Conservation (phyloP, 1,140 invertebrate species). For the Eufriesea mexicana region DNA sequence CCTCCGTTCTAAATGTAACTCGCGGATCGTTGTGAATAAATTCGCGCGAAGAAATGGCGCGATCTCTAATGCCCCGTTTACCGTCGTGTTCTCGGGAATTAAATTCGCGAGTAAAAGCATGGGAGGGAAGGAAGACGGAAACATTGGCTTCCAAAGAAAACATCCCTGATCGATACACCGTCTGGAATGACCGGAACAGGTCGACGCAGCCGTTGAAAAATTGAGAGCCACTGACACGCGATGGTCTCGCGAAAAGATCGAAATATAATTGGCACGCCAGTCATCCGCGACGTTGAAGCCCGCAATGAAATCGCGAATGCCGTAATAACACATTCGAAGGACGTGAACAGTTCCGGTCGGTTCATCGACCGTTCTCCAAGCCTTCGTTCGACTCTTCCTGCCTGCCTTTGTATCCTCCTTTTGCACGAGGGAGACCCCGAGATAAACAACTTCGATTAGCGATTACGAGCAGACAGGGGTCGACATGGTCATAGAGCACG, state of each 20-base stretch:
- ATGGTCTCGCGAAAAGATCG: neutral
- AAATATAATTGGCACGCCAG: conserved; percentile 24
- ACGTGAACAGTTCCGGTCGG: conserved; percentile 7
- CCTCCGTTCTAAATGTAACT: no score
- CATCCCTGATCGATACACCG: no score
- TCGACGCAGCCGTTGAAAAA: neutral
- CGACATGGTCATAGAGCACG: conserved; percentile 66
- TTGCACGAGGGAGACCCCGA: conserved; percentile 20
- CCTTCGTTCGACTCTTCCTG: conserved; percentile 21
- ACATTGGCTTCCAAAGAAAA: no score
- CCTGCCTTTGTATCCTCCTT: neutral
- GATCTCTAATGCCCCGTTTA: no score
- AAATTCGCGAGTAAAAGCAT: no score
- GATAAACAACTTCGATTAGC: conserved; percentile 68
- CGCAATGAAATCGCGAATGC: conserved; percentile 4
- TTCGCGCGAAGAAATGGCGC: no score
- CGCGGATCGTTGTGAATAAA: no score
- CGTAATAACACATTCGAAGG: conserved; percentile 17
- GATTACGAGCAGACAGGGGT: conserved; percentile 61
- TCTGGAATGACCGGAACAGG: no score
- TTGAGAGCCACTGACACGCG: neutral
- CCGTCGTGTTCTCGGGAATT: no score
- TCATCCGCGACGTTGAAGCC: neutral
- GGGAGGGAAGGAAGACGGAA: no score
- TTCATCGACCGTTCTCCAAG: conserved; percentile 44